Evolutionary conservation across 2,797 vertebrate genomes (phyloP).

Genomic region (Nannoperca australis): DNA sequence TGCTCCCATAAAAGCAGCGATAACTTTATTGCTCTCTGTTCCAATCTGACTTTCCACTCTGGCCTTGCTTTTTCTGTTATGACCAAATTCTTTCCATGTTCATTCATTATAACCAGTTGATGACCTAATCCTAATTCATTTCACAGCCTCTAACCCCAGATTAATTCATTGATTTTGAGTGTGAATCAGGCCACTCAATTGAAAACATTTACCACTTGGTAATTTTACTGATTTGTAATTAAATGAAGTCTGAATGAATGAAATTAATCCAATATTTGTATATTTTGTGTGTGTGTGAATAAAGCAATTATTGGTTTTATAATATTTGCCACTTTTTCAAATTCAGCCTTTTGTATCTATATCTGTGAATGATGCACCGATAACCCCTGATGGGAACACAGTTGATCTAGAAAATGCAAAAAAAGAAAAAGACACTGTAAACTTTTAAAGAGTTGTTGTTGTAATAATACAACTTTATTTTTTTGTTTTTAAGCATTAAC

Average conservation of each 20-base stretch:
- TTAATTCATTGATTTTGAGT: not conserved
- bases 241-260: not conserved
- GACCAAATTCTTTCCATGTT: conserved; percentile 24
- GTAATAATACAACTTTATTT: too few species aligned
- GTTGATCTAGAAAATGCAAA: not conserved
- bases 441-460: not conserved
- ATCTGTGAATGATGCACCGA: not conserved
- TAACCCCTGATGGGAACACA: not conserved
- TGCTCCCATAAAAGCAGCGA: conserved; percentile 32
- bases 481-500: too few species aligned
- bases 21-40: conserved; percentile 38
- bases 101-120: conserved; percentile 18
- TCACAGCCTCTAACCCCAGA: not conserved
- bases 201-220: not conserved
- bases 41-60: conserved; percentile 30
- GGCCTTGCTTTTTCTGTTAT: conserved; percentile 16
- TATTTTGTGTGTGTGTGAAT: not conserved
- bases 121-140: not conserved
- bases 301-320: not conserved
- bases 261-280: not conserved
- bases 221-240: not conserved
- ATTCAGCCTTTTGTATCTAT: not conserved
- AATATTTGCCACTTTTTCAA: not conserved
- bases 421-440: not conserved
- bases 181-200: not conserved